Evolutionary conservation across 2,797 vertebrate genomes (phyloP), one percentile per base, ranked within the genome.

Genomic region (Margarornis squamiger): DNA sequence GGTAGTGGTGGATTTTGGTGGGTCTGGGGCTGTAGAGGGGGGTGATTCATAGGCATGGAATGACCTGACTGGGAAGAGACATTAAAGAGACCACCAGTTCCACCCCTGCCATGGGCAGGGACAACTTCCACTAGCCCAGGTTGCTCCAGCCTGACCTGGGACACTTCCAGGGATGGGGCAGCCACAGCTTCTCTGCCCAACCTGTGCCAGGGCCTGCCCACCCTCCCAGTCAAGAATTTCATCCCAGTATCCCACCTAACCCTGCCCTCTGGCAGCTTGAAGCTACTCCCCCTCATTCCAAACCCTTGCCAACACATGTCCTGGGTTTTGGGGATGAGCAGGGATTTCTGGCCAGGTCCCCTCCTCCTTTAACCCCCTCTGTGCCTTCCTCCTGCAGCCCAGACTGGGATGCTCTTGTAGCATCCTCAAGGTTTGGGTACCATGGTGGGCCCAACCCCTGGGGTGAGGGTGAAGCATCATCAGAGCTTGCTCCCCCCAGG

Each of bases 401-500:
- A 23, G 6, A 5, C 58, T 36, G n/a, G 0, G 0, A 2, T 49
- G 51, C n/a, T 62, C 17, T 6, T 1, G 5, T 4, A 27, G 20
- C 49, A 36, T 19, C 54, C 2, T 2, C 46, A 20, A 3, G 4
- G 1, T 14, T n/a, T 27, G 81, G 45, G 36, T 16, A 1, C 38
- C 11, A 4, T 4, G 12, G 17, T 26, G 52, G 38, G 23, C 12
- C 21, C 62, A 71, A 6, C 7, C 62, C 39, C 23, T 4, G 30
- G 10, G 48, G 7, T 12, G 72, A 1, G 58, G 55, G 66, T 32
- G 6, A 36, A 29, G 57, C 16, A 12, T 22, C 34, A 38, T 3
- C 13, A 38, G 45, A 67, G 5, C 49, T 27, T 15, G 18, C 2
- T 12, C 17, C 41, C 32, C 46, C 34, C 5, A 3, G 38, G 4